These are phyloP conservation scores for Drosophila burlai DNA, from an alignment of 1,140 invertebrate genomes.

Conservation along the genomic window DNA sequence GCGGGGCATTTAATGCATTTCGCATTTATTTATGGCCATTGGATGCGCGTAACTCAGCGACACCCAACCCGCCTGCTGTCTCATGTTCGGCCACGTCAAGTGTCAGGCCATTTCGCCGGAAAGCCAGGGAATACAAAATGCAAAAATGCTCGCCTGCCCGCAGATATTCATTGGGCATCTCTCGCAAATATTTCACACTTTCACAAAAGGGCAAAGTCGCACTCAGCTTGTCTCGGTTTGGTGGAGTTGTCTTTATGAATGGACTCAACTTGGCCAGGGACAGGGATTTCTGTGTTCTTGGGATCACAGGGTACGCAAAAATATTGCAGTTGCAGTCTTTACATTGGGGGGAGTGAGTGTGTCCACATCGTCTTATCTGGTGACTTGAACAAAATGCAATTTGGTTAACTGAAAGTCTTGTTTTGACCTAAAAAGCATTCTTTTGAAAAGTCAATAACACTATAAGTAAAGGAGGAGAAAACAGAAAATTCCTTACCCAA, in stretches of 20 bases:
- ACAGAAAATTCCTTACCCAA: neutral
- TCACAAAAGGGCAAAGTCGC: constrained; percentile 55
- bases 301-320: constrained; percentile 17
- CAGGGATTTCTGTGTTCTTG: constrained; percentile 15
- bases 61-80: constrained; percentile 36
- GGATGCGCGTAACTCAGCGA: constrained; percentile 78
- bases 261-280: constrained; percentile 21
- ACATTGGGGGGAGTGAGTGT: neutral
- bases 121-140: constrained; percentile 48
- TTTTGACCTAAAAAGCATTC: constrained; percentile 29
- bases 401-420: constrained; percentile 26
- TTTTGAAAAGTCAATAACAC: neutral
- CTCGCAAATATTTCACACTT: constrained; percentile 77
- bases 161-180: constrained; percentile 64
- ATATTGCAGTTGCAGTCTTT: constrained; percentile 24
- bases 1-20: constrained; percentile 73
- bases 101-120: constrained; percentile 70
- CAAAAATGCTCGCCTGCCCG: constrained; percentile 32
- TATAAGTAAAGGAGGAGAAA: neutral
- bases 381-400: constrained; percentile 39
- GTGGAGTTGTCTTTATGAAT: constrained; percentile 37
- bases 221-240: neutral
- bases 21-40: constrained; percentile 80
- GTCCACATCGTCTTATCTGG: constrained; percentile 27
- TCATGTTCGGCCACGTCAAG: constrained; percentile 76